Percentiles rank a stretch among this genome's conserved stretches.
These are phyloP conservation scores for Scylla paramamosain DNA, from an alignment of 1,140 invertebrate genomes.

Conservation along the genomic window DNA sequence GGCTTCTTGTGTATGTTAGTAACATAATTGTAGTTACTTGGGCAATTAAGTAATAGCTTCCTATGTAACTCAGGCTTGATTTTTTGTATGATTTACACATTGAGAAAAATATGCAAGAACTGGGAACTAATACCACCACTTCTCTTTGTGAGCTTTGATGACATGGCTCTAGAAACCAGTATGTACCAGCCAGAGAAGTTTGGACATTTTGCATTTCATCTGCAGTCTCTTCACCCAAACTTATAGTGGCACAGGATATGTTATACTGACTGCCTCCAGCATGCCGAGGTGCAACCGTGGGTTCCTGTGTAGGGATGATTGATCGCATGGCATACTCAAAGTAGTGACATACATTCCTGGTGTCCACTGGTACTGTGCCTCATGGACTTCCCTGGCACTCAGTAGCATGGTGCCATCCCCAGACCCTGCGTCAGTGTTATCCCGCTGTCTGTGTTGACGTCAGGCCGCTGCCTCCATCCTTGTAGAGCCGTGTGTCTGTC, in stretches of 20 bases:
- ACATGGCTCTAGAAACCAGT: background rate
- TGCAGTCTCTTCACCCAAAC: background rate
- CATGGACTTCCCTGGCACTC: background rate
- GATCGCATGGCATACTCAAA: conserved; percentile 17
- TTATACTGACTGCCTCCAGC: background rate
- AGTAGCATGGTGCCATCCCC: background rate
- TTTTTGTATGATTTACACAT: background rate
- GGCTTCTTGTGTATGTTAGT: background rate
- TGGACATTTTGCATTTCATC: conserved; percentile 1
- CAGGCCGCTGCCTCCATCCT: background rate
- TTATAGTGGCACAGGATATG: background rate
- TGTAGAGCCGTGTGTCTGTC: background rate
- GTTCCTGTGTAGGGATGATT: background rate
- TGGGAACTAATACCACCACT: background rate
- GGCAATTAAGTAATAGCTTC: background rate
- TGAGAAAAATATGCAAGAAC: conserved; percentile 22
- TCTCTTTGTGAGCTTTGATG: background rate
- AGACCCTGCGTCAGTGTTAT: background rate
- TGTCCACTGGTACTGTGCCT: background rate
- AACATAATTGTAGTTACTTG: background rate
- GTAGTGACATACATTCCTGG: background rate
- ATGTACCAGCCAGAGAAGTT: background rate
- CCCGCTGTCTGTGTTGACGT: background rate
- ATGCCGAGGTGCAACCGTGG: background rate
- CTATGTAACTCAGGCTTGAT: background rate